Evolutionary conservation across 2,113 vertebrate species (phyloP).

Genomic region (Eonycteris spelaea): DNA sequence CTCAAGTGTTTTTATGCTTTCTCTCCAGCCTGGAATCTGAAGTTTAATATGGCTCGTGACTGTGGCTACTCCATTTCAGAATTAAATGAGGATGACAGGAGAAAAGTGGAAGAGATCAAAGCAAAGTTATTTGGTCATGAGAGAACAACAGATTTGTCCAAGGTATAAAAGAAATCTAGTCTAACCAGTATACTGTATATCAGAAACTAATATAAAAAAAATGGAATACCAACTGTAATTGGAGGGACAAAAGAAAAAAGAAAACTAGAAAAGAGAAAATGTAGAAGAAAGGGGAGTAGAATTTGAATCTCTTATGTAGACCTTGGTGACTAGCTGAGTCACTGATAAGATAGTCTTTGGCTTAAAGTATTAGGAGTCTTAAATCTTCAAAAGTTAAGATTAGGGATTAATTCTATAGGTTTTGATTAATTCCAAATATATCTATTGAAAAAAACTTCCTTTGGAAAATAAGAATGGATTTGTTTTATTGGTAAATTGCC

Average conservation of each 20-base stretch:
- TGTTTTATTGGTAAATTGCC: not conserved
- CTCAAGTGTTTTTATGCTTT: conserved; percentile 60
- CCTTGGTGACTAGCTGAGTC: not conserved
- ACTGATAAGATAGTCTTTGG: conserved; percentile 6
- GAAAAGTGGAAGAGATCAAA: conserved; percentile 88
- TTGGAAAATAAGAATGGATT: conserved; percentile 20
- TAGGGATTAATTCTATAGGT: not conserved
- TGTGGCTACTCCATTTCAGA: conserved; percentile 78
- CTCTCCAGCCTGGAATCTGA: conserved; percentile 85
- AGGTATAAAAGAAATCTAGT: conserved; percentile 79
- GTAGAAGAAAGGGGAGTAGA: not conserved
- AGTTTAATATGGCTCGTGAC: conserved; percentile 83
- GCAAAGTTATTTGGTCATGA: conserved; percentile 81
- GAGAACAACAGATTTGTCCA: conserved; percentile 52
- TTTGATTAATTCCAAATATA: conserved; percentile 26
- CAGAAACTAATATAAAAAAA: too few species aligned
- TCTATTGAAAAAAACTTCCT: not conserved
- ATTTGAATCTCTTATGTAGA: not conserved
- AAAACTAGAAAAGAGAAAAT: conserved; percentile 13
- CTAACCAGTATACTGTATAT: too few species aligned
- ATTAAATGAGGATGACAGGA: conserved; percentile 84
- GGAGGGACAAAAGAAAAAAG: not conserved
- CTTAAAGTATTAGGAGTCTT: conserved; percentile 24
- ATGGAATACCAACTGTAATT: too few species aligned
- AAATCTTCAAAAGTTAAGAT: conserved; percentile 42